These are phyloP conservation scores for Hypena proboscidalis DNA, from an alignment of 2,888 invertebrate species.

Conservation along the genomic window DNA sequence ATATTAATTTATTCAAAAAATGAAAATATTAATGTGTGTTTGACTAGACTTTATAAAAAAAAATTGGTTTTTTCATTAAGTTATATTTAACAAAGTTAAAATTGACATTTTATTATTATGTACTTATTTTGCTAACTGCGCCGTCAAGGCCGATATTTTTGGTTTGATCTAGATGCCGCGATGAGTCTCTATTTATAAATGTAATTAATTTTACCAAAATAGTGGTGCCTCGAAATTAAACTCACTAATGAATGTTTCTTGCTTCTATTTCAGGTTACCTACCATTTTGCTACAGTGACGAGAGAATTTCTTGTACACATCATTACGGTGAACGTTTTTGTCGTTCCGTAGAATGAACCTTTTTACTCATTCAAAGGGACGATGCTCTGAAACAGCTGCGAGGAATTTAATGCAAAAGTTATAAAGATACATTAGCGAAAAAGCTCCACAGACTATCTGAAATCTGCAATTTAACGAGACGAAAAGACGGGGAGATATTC, in stretches of 20 bases:
- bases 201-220: slow-evolving; percentile 21
- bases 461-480: slow-evolving; percentile 44
- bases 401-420: slow-evolving; percentile 33
- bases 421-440: slow-evolving; percentile 31
- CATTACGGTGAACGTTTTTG: neutral
- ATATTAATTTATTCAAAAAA: no score
- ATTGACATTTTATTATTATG: no score
- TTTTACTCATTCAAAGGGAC: neutral
- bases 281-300: slow-evolving; percentile 1
- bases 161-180: slow-evolving; percentile 11
- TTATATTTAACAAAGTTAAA: no score
- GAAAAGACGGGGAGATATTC: slow-evolving; percentile 38
- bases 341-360: neutral
- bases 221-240: neutral
- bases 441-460: slow-evolving; percentile 24
- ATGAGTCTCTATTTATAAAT: slow-evolving; percentile 20
- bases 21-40: no score
- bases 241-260: slow-evolving; percentile 20
- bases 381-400: slow-evolving; percentile 5
- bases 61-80: no score
- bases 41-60: no score
- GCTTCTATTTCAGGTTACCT: neutral
- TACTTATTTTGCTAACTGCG: no score
- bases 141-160: no score
- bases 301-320: slow-evolving; percentile 2